Base-by-base conservation (phyloP, 2,113 vertebrate genomes). In the Poeciliopsis retropinna region DNA sequence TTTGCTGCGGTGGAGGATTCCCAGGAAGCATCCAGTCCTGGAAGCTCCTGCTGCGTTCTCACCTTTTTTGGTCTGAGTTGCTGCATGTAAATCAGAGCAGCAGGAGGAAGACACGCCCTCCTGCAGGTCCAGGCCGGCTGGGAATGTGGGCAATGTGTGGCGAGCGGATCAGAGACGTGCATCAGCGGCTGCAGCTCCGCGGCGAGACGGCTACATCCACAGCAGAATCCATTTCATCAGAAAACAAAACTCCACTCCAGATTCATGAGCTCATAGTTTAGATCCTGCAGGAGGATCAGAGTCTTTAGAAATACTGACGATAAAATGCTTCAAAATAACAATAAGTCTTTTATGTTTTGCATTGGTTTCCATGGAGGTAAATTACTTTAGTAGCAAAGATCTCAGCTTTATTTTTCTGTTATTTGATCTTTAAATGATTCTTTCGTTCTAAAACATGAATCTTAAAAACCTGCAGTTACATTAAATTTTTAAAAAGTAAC, bases 101-200 rank as follows among this genome's bases (percentile, higher is more conserved):
- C 0, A 47, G 17, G 25, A 3, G 64, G 19, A 1, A 14, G n/a
- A 73, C 66, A 17, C 67, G 25, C 70, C 19, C 4, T 54, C 2
- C 2, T 54, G 29, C 87, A 88, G 72, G 84, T 41, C 84, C 14
- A 47, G 68, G 84, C 87, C 79, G 60, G 87, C 76, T n/a, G 47
- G 71, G 81, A 86, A 88, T 88, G 79, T 51, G 31, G 67, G 70
- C 70, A 54, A 88, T 79, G 86, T 67, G 0, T 25, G 5, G 47
- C 60, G 3, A 67, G 75, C 60, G 3, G 4, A 60, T 14, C 6
- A 14, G 75, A 2, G 32, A 1, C 41, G 22, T 0, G 10, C 39
- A 57, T 28, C 47, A 5, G 51, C 2, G 13, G 14, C 47, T 51
- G 2, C 14, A 19, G 19, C 4, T 6, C 32, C 6, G 44, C 63